Evolutionary conservation across 2,888 invertebrate genomes (phyloP), one percentile per base, ranked within the genome.

Genomic region (Pristionchus arcanus): DNA sequence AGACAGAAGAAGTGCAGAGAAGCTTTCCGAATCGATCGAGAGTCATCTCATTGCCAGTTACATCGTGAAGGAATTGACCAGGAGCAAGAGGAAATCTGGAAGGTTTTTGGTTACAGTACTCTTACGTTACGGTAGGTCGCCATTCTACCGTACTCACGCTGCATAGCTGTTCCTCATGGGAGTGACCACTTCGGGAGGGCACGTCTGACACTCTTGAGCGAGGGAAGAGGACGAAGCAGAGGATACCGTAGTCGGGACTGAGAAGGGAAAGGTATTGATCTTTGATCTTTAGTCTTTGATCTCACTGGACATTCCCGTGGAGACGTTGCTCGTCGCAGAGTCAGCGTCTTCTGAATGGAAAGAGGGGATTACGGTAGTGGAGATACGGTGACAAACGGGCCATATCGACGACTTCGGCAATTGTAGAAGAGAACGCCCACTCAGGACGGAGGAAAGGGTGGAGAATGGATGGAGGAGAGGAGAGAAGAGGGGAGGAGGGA

Each of bases 21-120:
- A 81, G n/a, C 25, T 83, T 81, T 15, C 71, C 89, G 42, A 59
- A 89, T 55, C 77, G 55, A 77, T 55, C 34, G n/a, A 88, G n/a
- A n/a, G 53, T 59, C 88, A 88, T 88, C 25, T 88, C 88, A 59
- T 74, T 55, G 31, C 63, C 63, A 55, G 55, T 59, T 19, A 88
- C 37, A 42, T 77, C 74, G 49, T 74, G 77, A 7, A 71, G 88
- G 49, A 77, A 88, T 25, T 77, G 74, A 25, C 88, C 88, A 37
- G 34, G 25, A 5, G 55, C 55, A 34, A 77, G 19, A 19, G 74
- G 28, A 77, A 74, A 88, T 55, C 88, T 88, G 49, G 34, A 3
- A 34, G 31, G 16, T 49, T 37, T 28, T 49, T 28, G 28, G n/a
- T 28, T 71, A 81, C 81, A 0, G 53, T 81, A 53, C 16, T 53